Evolutionary conservation across 1,140 invertebrate species (phyloP).

Genomic region (Diabrotica undecimpunctata): DNA sequence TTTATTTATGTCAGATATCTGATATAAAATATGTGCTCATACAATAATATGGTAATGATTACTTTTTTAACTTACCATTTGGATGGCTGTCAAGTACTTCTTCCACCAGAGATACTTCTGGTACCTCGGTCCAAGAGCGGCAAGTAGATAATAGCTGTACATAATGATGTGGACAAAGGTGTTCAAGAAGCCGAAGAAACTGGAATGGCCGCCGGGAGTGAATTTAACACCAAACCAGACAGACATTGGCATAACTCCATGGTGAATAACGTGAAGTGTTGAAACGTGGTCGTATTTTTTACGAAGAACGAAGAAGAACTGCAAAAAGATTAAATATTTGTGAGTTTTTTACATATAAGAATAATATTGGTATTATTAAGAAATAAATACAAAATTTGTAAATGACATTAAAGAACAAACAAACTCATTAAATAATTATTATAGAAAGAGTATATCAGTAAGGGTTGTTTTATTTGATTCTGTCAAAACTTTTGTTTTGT

Average conservation of each 20-base stretch:
- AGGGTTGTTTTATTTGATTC: too few species aligned
- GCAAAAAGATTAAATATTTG: constrained; percentile 35
- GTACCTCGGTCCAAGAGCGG: constrained; percentile 78
- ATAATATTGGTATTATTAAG: background rate
- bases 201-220: constrained; percentile 65
- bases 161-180: constrained; percentile 88
- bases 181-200: constrained; percentile 82
- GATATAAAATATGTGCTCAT: too few species aligned
- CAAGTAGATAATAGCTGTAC: constrained; percentile 87
- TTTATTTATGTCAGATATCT: too few species aligned
- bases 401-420: too few species aligned
- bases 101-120: constrained; percentile 94
- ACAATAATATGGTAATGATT: too few species aligned
- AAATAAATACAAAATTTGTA: too few species aligned
- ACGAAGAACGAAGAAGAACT: constrained; percentile 79
- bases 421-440: too few species aligned
- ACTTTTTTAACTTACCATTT: constrained; percentile 60
- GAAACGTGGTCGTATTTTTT: constrained; percentile 84
- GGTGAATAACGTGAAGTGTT: constrained; percentile 87
- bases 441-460: too few species aligned
- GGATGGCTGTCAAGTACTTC: constrained; percentile 82
- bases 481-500: too few species aligned
- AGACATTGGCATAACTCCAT: constrained; percentile 87
- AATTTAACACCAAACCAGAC: constrained; percentile 91
- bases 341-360: background rate